Evolutionary conservation across 2,888 invertebrate genomes (phyloP), one percentile per base, ranked within the genome.

Genomic region (Agapostemon virescens): DNA sequence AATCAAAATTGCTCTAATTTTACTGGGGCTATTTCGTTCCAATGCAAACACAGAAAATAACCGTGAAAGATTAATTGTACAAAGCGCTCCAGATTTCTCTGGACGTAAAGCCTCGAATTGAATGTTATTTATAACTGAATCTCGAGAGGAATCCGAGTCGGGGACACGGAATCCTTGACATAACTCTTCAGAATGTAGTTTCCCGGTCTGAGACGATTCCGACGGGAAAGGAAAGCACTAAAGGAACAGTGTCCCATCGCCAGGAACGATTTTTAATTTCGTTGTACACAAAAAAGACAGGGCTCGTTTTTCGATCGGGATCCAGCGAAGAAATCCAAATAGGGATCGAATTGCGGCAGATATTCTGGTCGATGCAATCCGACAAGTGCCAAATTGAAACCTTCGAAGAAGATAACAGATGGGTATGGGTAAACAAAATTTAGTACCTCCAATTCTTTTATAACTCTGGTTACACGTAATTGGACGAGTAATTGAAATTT

Each of bases 61-160:
- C 33, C 58, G 17, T 20, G 9, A 30, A 17, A 15, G 20, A 33
- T 20, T 17, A 61, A 61, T 1, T n/a, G n/a, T 61, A 20, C 20
- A 20, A 3, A 20, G 33, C 9, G 33, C 9, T 33, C 9, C 61
- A 11, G 30, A 61, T 33, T 33, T 33, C 17, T 33, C 20, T 20
- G 11, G 20, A 11, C 20, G 17, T 33, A 20, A 61, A 61, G 20
- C 26, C 33, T 33, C 61, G 33, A 30, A 20, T 17, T 4, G 61
- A 17, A 61, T 20, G 30, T 61, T 61, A 61, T 61, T 61, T 33
- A 61, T 30, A 61, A 61, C 61, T 61, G 11, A 61, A 61, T 61
- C 61, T 61, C 30, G 33, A n/a, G 4, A 36, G 33, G 33, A 63
- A 63, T 36, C 36, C 63, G n/a, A 33, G 36, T 1, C n/a, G 5